Conservation (phyloP, 2,797 vertebrate species). For the Sebastes oblongus region DNA sequence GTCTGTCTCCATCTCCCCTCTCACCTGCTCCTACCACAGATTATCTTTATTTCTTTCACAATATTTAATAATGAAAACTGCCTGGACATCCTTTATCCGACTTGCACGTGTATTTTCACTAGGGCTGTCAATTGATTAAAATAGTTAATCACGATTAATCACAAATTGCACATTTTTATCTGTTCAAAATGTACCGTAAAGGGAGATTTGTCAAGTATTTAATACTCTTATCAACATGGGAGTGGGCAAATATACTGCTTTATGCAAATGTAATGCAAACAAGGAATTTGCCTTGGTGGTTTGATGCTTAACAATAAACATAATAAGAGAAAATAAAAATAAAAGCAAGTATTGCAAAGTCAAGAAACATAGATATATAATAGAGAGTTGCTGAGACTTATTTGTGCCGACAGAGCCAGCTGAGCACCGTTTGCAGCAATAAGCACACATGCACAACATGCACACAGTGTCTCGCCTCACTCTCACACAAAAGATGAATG, state of each 20-base stretch:
- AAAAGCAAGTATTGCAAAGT: background rate
- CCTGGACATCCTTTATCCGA: background rate
- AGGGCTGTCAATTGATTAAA: no score
- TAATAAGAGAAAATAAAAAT: background rate
- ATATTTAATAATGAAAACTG: background rate
- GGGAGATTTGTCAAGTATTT: no score
- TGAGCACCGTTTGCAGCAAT: slow-evolving; percentile 3
- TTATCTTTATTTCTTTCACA: background rate
- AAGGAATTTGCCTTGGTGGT: background rate
- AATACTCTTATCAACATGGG: no score
- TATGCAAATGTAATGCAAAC: no score
- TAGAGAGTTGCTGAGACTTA: background rate
- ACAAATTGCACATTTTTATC: no score
- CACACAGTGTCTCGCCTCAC: background rate
- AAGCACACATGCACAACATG: background rate
- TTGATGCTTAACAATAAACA: background rate
- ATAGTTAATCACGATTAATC: no score
- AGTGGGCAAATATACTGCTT: no score
- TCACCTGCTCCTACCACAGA: background rate
- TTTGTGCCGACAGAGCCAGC: background rate
- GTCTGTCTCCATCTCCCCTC: background rate
- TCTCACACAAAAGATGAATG: slow-evolving; percentile 4
- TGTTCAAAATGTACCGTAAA: no score
- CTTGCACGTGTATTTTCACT: background rate
- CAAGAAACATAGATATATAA: background rate